Base-by-base conservation (phyloP, 1,140 invertebrate species). In the Saxidomus purpurata region DNA sequence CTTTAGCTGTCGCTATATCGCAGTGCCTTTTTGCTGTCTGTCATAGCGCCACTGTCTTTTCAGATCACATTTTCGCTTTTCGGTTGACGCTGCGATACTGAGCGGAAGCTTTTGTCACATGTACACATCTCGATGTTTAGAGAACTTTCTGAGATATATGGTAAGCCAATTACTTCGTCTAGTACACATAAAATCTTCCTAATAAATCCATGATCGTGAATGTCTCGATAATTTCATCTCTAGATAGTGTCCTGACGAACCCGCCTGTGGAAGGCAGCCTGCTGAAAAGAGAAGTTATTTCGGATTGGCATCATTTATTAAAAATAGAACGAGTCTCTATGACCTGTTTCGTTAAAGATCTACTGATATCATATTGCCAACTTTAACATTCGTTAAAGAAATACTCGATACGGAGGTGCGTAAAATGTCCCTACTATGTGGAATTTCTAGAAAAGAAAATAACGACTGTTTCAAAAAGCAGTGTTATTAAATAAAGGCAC, bases 81-180 rank as follows among this genome's bases (percentile, higher is more conserved):
- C 25, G 8, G 34, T 15, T 71, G 67, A 71, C 31, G 67, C 59
- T 15, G 67, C 11, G 34, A 71, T 71, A 71, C 25, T 9, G 13
- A 38, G 38, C 15, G 22, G 63, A 28, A 15, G 15, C 31, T 71
- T 71, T 71, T 71, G 67, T 71, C 36, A 38, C 34, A 71, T 38
- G 36, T 40, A 71, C 34, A 71, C 34, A 22, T 22, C 4, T 38
- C 22, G 67, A 63, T 71, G 34, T 40, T 71, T 71, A 28, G 22
- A 22, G 34, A 15, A 15, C 67, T 38, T 17, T 19, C 55, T 6
- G 55, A 59, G 55, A 59, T 9, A 43, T 43, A 9, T 25, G 17
- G 67, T 36, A 71, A 40, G 22, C 67, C 34, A 71, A 71, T 71
- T 40, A 71, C 67, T 38, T 2, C 22, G 67, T 71, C 67, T 40